Evolutionary conservation across 2,888 invertebrate species (phyloP), one percentile per base, ranked within the genome.

Genomic region (Tortrix viridana): DNA sequence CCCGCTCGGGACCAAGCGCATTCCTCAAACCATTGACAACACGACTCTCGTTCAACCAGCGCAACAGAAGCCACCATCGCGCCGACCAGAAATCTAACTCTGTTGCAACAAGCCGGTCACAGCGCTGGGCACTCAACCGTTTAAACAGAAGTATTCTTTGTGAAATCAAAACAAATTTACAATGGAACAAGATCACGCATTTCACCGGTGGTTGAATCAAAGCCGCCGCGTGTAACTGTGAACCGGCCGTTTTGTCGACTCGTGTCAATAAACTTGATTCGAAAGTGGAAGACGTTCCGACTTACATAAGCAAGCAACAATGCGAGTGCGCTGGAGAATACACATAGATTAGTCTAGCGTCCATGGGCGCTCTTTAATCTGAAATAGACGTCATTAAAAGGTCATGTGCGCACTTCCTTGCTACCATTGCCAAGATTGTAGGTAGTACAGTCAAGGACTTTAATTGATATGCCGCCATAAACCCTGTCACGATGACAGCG

Each of bases 211-310:
- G 74, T 75, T 81, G 79, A 86, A 84, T 86, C 88, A 89, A 88
- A 88, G 88, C 84, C 77, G 80, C 81, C 78, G 69, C 70, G 85
- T 84, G 87, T 89, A 91, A 89, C 90, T 89, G 91, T 89, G 88
- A 87, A 86, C 80, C 81, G 79, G 69, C 74, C 79, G 79, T 83
- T 89, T 89, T 89, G 89, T 89, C 89, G 89, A 86, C 86, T 83
- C 89, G 89, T 90, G 92, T 92, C 92, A 91, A 92, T 92, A 92
- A 92, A 92, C 92, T 89, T 90, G 88, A 90, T 92, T 92, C 90
- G 92, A 92, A 92, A 92, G 92, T 91, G 82, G 92, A 91, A 91
- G 92, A 92, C 88, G 91, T 83, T 88, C 85, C 86, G 82, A 75
- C 91, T 92, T 92, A 92, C 88, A 91, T 91, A 92, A 92, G 88